Conservation (phyloP, 2,797 vertebrate species). For the Sebastolobus alascanus region DNA sequence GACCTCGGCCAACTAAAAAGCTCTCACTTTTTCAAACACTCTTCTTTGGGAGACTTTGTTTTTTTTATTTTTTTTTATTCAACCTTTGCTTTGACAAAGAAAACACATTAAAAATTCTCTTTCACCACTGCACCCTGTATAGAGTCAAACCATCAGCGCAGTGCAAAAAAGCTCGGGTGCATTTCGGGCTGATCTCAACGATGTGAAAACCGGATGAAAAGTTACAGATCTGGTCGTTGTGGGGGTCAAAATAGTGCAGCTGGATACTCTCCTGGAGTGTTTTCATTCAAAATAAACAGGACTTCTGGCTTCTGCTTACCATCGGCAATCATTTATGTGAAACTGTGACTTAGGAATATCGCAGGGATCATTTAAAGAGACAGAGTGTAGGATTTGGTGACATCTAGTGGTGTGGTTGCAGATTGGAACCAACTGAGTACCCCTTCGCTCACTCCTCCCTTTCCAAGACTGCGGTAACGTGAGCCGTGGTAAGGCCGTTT, state of each 20-base stretch:
- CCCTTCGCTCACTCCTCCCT: too few species aligned
- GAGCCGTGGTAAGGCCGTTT: too few species aligned
- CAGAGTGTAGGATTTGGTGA: too few species aligned
- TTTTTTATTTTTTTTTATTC: conserved; percentile 49
- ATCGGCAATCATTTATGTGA: not conserved
- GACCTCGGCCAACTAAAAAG: conserved; percentile 63
- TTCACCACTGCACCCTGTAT: conserved; percentile 23
- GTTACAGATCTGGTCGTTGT: not conserved
- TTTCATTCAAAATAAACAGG: not conserved
- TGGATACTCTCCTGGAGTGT: not conserved
- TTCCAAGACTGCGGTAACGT: too few species aligned
- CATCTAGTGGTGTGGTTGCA: too few species aligned
- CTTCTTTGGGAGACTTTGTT: conserved; percentile 38
- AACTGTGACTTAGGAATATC: not conserved
- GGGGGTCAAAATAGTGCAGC: not conserved
- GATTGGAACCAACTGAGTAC: too few species aligned
- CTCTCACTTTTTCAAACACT: conserved; percentile 44
- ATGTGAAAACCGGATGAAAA: not conserved
- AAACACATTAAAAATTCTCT: conserved; percentile 66
- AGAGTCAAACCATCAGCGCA: not conserved
- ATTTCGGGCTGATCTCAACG: conserved; percentile 9
- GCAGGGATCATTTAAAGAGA: not conserved
- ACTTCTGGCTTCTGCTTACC: not conserved
- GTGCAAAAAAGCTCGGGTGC: not conserved
- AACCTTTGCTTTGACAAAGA: conserved; percentile 72